These are phyloP conservation scores for Entomobrya multifasciata DNA, from an alignment of 2,888 invertebrate species.

Conservation along the genomic window DNA sequence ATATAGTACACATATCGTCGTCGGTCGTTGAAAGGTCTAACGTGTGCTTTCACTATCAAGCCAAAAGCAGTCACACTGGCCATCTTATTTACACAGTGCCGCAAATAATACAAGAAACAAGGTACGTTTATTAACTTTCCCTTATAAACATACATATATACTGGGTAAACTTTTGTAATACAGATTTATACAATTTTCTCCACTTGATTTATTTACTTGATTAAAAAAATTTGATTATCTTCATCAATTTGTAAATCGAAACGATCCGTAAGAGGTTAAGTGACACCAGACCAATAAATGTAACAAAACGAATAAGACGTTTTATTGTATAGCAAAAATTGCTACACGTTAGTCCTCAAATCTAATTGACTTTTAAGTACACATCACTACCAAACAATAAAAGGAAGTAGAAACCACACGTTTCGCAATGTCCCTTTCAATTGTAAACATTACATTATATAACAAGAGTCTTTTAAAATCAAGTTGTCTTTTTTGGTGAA, in stretches of 20 bases:
- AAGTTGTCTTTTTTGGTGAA: no score
- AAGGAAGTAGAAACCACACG: no score
- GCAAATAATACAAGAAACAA: not conserved
- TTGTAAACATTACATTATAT: no score
- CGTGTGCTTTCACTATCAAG: constrained; percentile 8
- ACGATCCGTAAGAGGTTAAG: constrained; percentile 19
- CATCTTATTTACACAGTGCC: constrained; percentile 1
- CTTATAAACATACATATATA: not conserved
- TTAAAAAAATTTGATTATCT: constrained; percentile 62
- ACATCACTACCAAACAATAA: no score
- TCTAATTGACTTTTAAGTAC: no score
- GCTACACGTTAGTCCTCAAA: not conserved
- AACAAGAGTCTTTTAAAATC: no score
- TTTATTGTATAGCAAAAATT: not conserved
- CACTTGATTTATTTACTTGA: constrained; percentile 57
- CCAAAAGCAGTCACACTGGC: constrained; percentile 1
- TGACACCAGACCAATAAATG: not conserved
- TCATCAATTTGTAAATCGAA: constrained; percentile 61
- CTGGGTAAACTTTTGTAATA: constrained; percentile 1
- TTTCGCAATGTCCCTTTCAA: constrained; percentile 1
- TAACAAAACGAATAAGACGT: not conserved
- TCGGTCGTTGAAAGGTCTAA: constrained; percentile 27
- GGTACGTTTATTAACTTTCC: constrained; percentile 35
- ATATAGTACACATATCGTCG: not conserved
- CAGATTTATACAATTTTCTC: constrained; percentile 50